Base-by-base conservation (phyloP, 2,113 vertebrate genomes). In the Sinocyclocheilus anshuiensis region DNA sequence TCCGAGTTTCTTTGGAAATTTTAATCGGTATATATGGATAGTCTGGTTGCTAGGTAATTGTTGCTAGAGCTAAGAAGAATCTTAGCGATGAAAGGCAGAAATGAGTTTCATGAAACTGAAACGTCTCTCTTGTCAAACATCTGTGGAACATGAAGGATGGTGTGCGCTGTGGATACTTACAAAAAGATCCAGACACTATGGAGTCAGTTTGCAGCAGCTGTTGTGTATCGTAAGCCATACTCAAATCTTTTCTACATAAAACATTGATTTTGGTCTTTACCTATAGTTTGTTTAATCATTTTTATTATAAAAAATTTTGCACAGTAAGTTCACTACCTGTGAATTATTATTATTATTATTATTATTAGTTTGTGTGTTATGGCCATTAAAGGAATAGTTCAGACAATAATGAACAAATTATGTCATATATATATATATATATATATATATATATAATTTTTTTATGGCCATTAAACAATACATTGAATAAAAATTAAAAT, bases 41-140 rank as follows among this genome's bases (percentile, higher is more conserved):
- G 20, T 39, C 76, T 77, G 29, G 77, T 79, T 79, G 55, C 77
- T 59, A 79, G 77, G 77, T n/a, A 59, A 39, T 42, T 79, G 55
- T 36, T 42, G 77, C 11, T 9, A 20, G 76, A 78, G 50, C 50
- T 22, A 36, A 22, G 16, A 55, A 12, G 9, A 22, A 33, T 55
- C 26, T 22, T 72, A 42, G 39, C 1, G 4, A 42, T 72, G 36
- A 11, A 72, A 72, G 4, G 18, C 18, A 22, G 33, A 39, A 69
- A 72, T 22, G 20, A 42, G 69, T 5, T 72, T 72, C 20, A 72
- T 72, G 36, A 72, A 72, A 42, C 18, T n/a, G 20, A 72, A 42
- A 72, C 5, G 33, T 42, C 22, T 72, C 9, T 72, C 69, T 42
- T 42, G 10, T 72, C 69, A 72, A 72, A 22, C 69, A 22, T 36